phyloP scores from a whole-genome alignment of 2,888 invertebrate genomes.

The Thymelicus acteon region DNA sequence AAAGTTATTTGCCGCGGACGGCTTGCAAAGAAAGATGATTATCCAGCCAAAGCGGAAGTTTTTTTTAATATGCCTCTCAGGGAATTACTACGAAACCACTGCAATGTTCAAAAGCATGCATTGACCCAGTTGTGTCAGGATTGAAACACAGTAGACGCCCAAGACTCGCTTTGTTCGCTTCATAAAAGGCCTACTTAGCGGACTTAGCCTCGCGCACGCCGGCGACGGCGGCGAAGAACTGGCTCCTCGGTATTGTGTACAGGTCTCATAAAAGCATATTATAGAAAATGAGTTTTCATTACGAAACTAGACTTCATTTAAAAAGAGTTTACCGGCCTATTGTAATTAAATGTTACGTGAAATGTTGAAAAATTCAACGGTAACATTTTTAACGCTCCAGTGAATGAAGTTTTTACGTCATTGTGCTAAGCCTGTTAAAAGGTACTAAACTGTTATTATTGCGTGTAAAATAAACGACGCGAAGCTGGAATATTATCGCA shows the following conservation, averaged over 20 bases:
- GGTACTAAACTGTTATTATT: neutral
- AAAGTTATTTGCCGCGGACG: neutral
- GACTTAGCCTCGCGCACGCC: slow-evolving; percentile 39
- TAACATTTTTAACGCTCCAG: slow-evolving; percentile 24
- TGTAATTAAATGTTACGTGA: slow-evolving; percentile 32
- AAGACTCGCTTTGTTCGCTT: slow-evolving; percentile 46
- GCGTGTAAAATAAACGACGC: neutral
- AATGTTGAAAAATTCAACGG: slow-evolving; percentile 24
- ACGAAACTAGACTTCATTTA: slow-evolving; percentile 10
- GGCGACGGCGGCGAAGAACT: slow-evolving; percentile 25
- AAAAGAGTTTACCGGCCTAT: slow-evolving; percentile 19
- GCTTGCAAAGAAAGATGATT: slow-evolving; percentile 12
- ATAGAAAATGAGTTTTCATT: slow-evolving; percentile 27
- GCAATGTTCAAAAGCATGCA: slow-evolving; percentile 45
- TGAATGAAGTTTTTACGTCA: slow-evolving; percentile 6
- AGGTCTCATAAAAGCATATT: slow-evolving; percentile 29
- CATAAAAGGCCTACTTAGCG: slow-evolving; percentile 47
- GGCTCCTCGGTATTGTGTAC: slow-evolving; percentile 39
- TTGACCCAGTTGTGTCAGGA: slow-evolving; percentile 52
- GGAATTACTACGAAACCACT: slow-evolving; percentile 28
- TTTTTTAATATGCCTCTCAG: slow-evolving; percentile 21
- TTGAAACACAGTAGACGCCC: slow-evolving; percentile 42
- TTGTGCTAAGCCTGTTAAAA: slow-evolving; percentile 1
- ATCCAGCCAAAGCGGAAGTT: neutral
- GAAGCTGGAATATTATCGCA: neutral